A percentile compares a stretch with the other conserved stretches of the same genome.
Evolutionary conservation across 2,797 vertebrate species (phyloP).

Genomic region (Melanotaenia boesemani): DNA sequence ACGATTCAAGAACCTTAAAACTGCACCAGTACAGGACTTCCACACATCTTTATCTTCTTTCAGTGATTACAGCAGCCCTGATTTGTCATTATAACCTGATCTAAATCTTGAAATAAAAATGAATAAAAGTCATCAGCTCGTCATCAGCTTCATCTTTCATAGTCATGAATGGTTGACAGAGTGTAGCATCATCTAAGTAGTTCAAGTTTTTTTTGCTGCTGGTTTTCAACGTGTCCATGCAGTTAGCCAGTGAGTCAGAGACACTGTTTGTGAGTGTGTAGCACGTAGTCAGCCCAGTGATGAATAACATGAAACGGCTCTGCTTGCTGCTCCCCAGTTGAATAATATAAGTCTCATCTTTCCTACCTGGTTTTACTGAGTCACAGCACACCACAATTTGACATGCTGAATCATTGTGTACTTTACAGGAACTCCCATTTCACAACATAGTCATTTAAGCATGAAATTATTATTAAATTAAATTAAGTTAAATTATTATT

Average conservation of each 20-base stretch:
- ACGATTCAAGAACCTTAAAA: not conserved
- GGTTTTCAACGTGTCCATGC: conserved; percentile 39
- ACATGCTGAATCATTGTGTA: conserved; percentile 42
- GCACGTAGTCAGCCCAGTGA: conserved; percentile 16
- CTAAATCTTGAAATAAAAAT: not conserved
- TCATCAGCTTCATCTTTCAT: not conserved
- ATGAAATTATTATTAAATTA: not conserved
- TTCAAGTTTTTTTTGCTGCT: not conserved
- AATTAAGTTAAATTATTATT: not conserved
- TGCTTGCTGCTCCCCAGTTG: conserved; percentile 8
- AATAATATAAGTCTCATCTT: conserved; percentile 61
- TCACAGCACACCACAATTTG: conserved; percentile 57
- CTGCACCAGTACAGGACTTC: not conserved
- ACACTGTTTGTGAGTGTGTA: conserved; percentile 14
- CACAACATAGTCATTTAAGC: conserved; percentile 15
- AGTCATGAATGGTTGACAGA: not conserved
- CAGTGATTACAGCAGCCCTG: not conserved
- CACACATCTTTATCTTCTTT: no score
- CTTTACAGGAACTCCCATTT: conserved; percentile 56
- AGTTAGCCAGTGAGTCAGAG: conserved; percentile 51
- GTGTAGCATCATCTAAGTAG: not conserved
- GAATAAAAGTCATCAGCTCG: not conserved
- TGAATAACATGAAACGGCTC: conserved; percentile 25
- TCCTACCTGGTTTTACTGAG: conserved; percentile 55
- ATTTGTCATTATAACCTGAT: not conserved